Evolutionary conservation across 2,113 vertebrate species (phyloP), one percentile per base, ranked within the genome.

Genomic region (Mugil cephalus): DNA sequence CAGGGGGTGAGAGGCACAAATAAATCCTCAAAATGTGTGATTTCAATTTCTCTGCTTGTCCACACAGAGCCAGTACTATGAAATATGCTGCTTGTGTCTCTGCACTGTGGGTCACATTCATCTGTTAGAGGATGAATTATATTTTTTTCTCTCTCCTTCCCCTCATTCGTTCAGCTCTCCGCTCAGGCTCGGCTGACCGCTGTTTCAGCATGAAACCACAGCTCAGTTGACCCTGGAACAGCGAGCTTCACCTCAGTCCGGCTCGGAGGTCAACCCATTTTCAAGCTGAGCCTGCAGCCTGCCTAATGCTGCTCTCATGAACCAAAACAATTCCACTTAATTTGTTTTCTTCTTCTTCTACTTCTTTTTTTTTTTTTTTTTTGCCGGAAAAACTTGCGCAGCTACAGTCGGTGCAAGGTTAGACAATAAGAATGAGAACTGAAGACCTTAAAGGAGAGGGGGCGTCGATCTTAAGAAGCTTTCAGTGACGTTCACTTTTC

Each of bases 251-350:
- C 68, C 74, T 64, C 62, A n/a, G 51, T 38, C 45, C 7, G 1
- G n/a, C 61, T 77, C 53, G 1, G 11, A 42, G 79, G 79, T 85
- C 71, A 83, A 71, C 58, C 56, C 36, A 76, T 86, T 87, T 86
- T 65, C 56, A 68, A 40, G 53, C 42, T 45, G 65, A 62, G 51
- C 48, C 61, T 43, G 55, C 77, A 69, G 77, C 53, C 40, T 36
- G 17, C 59, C 10, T 65, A 50, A 84, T 51, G 42, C 65, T 59
- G 39, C 3, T 2, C 47, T 52, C 50, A 24, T 30, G 46, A 87
- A 80, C 47, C 53, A 45, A 56, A 75, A 55, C 71, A 52, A 71
- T 55, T 42, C 47, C 42, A 52, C 13, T 58, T 46, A 47, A 83
- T 70, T 55, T 0, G 7, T 67, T 78, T n/a, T n/a, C n/a, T n/a